phyloP scores from a whole-genome alignment of 2,797 vertebrate species.

The Bucorvus abyssinicus region DNA sequence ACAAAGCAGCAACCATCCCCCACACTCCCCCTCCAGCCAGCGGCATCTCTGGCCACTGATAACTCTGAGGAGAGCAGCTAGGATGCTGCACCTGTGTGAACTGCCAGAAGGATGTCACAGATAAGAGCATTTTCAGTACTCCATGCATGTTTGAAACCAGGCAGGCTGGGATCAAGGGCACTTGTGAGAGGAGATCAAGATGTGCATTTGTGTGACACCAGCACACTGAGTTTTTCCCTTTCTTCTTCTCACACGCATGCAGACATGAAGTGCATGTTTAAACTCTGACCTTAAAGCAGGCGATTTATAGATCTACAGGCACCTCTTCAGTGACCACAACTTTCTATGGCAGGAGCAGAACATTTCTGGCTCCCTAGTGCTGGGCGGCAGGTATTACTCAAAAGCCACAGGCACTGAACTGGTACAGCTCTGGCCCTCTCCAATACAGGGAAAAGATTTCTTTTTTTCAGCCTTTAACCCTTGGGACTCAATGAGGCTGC shows the following conservation, averaged over 20 bases:
- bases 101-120: conserved; percentile 19
- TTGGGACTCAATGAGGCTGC: neutral
- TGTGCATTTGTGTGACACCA: neutral
- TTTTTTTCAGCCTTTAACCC: conserved; percentile 38
- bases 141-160: neutral
- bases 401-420: neutral
- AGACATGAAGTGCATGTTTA: neutral
- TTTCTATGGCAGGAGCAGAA: neutral
- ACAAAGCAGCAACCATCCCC: neutral
- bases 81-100: neutral
- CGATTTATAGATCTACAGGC: neutral
- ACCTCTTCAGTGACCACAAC: neutral
- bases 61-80: neutral
- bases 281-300: neutral
- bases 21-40: accelerated
- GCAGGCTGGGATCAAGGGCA: conserved; percentile 21
- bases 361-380: neutral
- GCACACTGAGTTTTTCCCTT: neutral
- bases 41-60: neutral
- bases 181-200: neutral
- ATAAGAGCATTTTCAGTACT: conserved; percentile 2
- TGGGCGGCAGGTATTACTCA: conserved; percentile 7
- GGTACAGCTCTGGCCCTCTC: neutral
- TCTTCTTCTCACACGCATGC: neutral
- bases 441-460: neutral